Evolutionary conservation across 2,113 vertebrate genomes (phyloP), one percentile per base, ranked within the genome.

Genomic region (Oryzias curvinotus): DNA sequence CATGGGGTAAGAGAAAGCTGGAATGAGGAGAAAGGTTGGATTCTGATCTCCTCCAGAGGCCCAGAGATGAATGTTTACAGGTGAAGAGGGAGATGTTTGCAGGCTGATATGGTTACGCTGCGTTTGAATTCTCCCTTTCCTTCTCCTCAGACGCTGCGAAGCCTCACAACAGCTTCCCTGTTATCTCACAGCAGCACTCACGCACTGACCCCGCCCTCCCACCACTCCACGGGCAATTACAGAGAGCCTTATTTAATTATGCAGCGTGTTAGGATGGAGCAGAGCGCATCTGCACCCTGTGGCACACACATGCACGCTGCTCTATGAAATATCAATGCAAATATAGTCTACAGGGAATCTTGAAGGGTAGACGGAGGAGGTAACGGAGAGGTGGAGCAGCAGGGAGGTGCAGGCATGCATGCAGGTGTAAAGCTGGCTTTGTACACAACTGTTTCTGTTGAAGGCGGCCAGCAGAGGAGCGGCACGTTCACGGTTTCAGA

Each of bases 221-320:
- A 64, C 50, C 71, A 25, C 71, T 73, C 75, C 76, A 61, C 36
- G 73, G 80, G 78, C 82, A 88, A 89, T 91, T 87, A 91, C 77
- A 45, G 52, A 62, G 79, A 21, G 26, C 51, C 71, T 85, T 83
- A 85, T 84, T 86, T 76, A 87, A 89, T 86, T 81, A 87, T 70
- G 72, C 68, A 8, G 16, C 73, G 76, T 58, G 55, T 52, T 80
- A 84, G 42, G 46, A 80, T 71, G 68, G 71, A 79, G 60, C 59
- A 73, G 81, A 78, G 77, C 76, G 79, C 55, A 69, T 70, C 66
- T 10, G 21, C 15, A 8, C 62, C 71, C 72, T 18, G 8, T 52
- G 36, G 10, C 36, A 10, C 36, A 36, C 10, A 12, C 3, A 12
- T 36, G 36, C 36, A 12, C 10, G 8, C 30, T 3, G 36, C 8